These are phyloP conservation scores for Muscicapa striata DNA, from an alignment of 2,797 vertebrate genomes.

Conservation along the genomic window DNA sequence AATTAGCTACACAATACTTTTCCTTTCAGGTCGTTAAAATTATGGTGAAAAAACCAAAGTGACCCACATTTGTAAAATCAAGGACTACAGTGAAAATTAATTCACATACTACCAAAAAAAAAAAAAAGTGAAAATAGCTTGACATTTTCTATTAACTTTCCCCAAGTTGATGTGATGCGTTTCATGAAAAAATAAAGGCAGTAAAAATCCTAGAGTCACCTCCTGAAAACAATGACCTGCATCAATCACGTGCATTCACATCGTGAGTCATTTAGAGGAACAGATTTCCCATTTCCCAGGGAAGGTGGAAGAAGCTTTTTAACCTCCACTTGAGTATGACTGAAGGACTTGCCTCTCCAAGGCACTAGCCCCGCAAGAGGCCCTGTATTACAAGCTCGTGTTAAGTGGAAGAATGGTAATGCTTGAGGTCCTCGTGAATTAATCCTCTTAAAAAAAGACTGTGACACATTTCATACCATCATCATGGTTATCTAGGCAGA, in stretches of 20 bases:
- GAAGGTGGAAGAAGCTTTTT: neutral
- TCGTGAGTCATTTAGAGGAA: neutral
- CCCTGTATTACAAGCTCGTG: rapidly evolving
- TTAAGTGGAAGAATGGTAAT: neutral
- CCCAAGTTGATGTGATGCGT: neutral
- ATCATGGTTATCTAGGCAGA: neutral
- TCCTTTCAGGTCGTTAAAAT: neutral
- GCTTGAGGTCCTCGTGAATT: neutral
- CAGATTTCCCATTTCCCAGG: neutral
- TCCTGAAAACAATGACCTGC: neutral
- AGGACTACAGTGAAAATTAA: neutral
- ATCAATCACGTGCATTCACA: neutral
- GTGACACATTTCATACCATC: rapidly evolving
- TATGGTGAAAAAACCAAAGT: neutral
- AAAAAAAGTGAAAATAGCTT: neutral
- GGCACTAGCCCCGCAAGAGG: neutral
- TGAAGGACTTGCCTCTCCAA: neutral
- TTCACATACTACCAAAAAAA: neutral
- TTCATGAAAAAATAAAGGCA: neutral
- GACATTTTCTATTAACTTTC: neutral
- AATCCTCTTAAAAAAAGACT: neutral
- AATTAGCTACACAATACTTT: neutral
- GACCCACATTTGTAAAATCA: neutral
- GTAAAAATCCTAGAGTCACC: neutral
- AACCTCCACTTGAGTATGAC: neutral